Evolutionary conservation across 2,888 invertebrate species (phyloP).

Genomic region (Diarsia mendica): DNA sequence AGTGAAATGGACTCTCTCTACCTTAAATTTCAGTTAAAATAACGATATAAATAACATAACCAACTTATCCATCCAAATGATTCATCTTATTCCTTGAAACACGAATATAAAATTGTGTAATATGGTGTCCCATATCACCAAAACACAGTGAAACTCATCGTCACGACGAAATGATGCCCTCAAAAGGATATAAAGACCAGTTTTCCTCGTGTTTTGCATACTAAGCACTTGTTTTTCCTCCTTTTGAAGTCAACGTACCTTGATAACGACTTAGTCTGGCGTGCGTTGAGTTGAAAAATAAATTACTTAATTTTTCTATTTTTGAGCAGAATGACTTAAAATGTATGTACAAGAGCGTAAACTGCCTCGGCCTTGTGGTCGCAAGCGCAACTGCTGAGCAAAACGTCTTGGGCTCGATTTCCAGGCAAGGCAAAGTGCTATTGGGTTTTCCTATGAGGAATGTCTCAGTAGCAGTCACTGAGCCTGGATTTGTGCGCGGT

Average conservation of each 20-base stretch:
- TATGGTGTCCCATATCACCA: background rate
- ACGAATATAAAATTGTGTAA: slow-evolving; percentile 1
- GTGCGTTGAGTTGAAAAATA: slow-evolving; percentile 13
- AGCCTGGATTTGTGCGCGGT: too few species aligned
- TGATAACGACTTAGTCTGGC: background rate
- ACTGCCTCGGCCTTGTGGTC: too few species aligned
- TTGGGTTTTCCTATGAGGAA: too few species aligned
- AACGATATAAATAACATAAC: background rate
- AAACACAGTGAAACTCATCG: slow-evolving; percentile 9
- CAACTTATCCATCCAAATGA: background rate
- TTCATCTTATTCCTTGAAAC: background rate
- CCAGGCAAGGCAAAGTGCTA: too few species aligned
- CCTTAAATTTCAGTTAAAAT: too few species aligned
- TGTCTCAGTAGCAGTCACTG: too few species aligned
- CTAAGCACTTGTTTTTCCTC: slow-evolving; percentile 47
- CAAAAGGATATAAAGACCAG: slow-evolving; percentile 26
- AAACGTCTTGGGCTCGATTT: too few species aligned
- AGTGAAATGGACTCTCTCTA: too few species aligned
- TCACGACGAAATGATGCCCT: slow-evolving; percentile 10
- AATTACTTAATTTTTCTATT: slow-evolving; percentile 5
- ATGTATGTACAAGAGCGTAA: background rate
- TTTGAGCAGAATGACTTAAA: background rate
- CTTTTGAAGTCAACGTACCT: slow-evolving; percentile 43
- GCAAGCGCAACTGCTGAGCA: too few species aligned
- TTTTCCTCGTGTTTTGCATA: slow-evolving; percentile 58